These are phyloP conservation scores for Montipora capitata DNA, from an alignment of 92 coral and sea anemone species.

Conservation along the genomic window DNA sequence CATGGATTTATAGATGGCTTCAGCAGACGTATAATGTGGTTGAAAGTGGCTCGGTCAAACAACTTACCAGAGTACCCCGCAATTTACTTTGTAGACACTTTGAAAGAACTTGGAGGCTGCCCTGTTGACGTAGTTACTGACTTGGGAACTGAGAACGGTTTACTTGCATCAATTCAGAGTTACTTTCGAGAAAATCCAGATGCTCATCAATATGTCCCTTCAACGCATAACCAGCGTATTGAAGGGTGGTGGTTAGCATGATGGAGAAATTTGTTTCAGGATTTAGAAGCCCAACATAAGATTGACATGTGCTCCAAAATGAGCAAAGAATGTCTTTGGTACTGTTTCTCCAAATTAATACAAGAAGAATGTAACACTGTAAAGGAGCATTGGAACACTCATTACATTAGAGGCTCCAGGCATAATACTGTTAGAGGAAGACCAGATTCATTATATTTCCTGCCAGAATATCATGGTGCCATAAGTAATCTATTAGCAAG, in stretches of 20 bases:
- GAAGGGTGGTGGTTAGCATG: conserved; percentile 85
- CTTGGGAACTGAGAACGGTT: conserved; percentile 80
- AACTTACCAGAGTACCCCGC: conserved; percentile 74
- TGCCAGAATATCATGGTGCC: conserved; percentile 58
- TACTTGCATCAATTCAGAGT: conserved; percentile 73
- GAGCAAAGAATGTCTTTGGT: conserved; percentile 59
- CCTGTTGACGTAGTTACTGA: conserved; percentile 78
- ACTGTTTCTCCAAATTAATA: conserved; percentile 23
- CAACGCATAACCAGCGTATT: conserved; percentile 76
- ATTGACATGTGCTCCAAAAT: conserved; percentile 53
- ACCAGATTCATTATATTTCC: conserved; percentile 49
- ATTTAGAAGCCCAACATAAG: conserved; percentile 59
- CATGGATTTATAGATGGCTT: conserved; percentile 45
- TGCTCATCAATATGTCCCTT: conserved; percentile 75
- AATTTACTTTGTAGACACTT: conserved; percentile 50
- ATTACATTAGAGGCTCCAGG: conserved; percentile 48
- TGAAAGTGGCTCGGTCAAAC: conserved; percentile 71
- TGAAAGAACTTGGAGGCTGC: conserved; percentile 71
- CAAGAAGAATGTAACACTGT: conserved; percentile 41
- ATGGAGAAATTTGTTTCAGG: conserved; percentile 77
- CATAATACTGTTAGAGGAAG: conserved; percentile 45
- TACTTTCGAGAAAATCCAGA: conserved; percentile 75
- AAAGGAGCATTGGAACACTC: conserved; percentile 59
- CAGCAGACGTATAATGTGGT: conserved; percentile 73
- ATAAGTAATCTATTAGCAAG: conserved; percentile 23